These are phyloP conservation scores for Trichonephila inaurata DNA, from an alignment of 1,140 invertebrate genomes.

Conservation along the genomic window DNA sequence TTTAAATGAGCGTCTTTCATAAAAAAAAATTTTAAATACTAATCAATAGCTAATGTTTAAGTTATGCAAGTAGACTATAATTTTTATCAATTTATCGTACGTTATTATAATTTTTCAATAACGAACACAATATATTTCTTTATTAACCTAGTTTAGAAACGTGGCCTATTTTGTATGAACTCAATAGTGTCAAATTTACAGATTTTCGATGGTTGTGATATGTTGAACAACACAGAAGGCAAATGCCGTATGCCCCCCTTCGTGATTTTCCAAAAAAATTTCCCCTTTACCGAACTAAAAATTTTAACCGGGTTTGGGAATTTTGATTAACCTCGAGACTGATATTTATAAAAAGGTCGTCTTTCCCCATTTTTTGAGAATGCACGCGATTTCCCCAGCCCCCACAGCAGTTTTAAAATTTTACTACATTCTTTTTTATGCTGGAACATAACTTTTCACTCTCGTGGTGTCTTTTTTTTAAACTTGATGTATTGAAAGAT, in stretches of 20 bases:
- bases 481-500: no score
- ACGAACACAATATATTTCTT: no score
- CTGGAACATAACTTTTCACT: no score
- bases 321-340: conserved; percentile 13
- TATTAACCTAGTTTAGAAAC: no score
- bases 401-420: not conserved
- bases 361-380: not conserved
- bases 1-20: no score
- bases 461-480: no score
- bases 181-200: not conserved
- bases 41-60: no score
- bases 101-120: no score
- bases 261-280: not conserved
- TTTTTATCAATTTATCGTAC: no score
- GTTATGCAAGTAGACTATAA: no score
- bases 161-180: no score
- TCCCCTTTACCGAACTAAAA: not conserved
- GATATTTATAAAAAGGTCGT: conserved; percentile 50
- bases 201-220: not conserved
- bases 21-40: no score
- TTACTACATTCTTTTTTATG: not conserved
- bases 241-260: not conserved
- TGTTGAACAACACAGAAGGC: not conserved
- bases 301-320: not conserved
- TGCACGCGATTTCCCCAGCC: not conserved